These are phyloP conservation scores for Leuctra nigra DNA, from an alignment of 2,888 invertebrate species.

Conservation along the genomic window DNA sequence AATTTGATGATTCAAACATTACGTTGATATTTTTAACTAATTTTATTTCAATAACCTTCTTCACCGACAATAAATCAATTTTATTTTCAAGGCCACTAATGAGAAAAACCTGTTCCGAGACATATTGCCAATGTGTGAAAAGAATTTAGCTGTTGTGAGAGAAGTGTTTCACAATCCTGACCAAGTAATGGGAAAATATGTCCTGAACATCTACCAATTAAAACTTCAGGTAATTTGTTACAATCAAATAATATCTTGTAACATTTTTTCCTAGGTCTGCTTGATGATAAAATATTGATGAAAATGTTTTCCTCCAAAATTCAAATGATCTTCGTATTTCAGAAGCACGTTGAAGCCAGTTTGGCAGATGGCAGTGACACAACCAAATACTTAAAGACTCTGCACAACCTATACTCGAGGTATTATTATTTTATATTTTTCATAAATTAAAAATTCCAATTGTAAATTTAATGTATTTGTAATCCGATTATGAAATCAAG, in stretches of 20 bases:
- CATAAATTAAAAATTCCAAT: background rate
- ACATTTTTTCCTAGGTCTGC: background rate
- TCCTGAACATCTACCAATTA: conserved; percentile 89
- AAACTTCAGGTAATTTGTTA: conserved; percentile 54
- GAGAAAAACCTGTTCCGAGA: conserved; percentile 88
- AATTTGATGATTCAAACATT: too few relatives aligned
- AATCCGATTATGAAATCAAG: too few relatives aligned
- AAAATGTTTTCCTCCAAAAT: background rate
- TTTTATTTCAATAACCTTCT: background rate
- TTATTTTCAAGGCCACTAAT: conserved; percentile 49
- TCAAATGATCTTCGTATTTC: conserved; percentile 28
- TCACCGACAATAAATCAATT: too few relatives aligned
- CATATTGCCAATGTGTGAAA: conserved; percentile 81
- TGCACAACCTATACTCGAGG: conserved; percentile 88
- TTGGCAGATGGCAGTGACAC: conserved; percentile 74
- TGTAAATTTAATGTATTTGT: background rate
- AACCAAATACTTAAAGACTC: conserved; percentile 80
- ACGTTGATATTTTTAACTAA: background rate
- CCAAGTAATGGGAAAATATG: conserved; percentile 96
- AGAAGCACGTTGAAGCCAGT: conserved; percentile 75
- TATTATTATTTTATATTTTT: conserved; percentile 36
- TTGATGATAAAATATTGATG: background rate
- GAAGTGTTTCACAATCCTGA: conserved; percentile 93
- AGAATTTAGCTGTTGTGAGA: conserved; percentile 74
- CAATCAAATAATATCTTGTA: conserved; percentile 13